Conservation (phyloP, 2,888 invertebrate species). For the Parnassius glacialis region DNA sequence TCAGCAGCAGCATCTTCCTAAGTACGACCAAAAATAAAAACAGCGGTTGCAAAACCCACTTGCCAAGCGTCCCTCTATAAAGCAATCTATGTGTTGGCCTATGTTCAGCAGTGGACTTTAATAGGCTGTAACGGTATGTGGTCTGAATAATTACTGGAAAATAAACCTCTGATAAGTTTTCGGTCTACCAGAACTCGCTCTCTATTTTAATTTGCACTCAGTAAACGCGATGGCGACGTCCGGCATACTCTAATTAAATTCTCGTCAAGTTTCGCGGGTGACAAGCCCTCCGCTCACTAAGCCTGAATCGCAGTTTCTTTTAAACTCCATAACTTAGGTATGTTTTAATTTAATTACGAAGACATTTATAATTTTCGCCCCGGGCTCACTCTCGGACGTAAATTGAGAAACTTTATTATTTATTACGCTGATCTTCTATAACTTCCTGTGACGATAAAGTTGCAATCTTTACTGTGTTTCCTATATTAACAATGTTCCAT, state of each 20-base stretch:
- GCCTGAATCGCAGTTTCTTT: slow-evolving; percentile 65
- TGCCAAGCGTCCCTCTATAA: too few species aligned
- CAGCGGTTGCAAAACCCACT: too few species aligned
- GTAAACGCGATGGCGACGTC: slow-evolving; percentile 33
- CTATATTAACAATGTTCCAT: slow-evolving; percentile 2
- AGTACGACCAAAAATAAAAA: too few species aligned
- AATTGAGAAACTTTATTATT: slow-evolving; percentile 74
- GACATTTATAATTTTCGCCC: slow-evolving; percentile 65
- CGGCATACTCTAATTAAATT: slow-evolving; percentile 59
- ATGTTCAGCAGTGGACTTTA: too few species aligned
- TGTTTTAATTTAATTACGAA: slow-evolving; percentile 72
- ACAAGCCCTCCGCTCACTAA: slow-evolving; percentile 47
- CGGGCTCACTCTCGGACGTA: slow-evolving; percentile 47
- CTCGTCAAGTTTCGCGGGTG: slow-evolving; percentile 51
- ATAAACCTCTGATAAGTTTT: too few species aligned
- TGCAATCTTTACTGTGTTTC: slow-evolving; percentile 24
- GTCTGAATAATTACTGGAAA: too few species aligned
- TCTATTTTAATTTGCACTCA: slow-evolving; percentile 11
- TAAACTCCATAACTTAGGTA: slow-evolving; percentile 68
- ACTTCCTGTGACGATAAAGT: slow-evolving; percentile 50
- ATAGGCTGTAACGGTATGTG: too few species aligned
- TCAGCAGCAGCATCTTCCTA: too few species aligned
- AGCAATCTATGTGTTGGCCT: too few species aligned
- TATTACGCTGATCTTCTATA: slow-evolving; percentile 60
- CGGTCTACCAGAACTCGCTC: not conserved